A percentile compares a stretch with the other conserved stretches of the same genome.
Conservation (phyloP, 2,113 vertebrate genomes). For the Marmota monax region DNA sequence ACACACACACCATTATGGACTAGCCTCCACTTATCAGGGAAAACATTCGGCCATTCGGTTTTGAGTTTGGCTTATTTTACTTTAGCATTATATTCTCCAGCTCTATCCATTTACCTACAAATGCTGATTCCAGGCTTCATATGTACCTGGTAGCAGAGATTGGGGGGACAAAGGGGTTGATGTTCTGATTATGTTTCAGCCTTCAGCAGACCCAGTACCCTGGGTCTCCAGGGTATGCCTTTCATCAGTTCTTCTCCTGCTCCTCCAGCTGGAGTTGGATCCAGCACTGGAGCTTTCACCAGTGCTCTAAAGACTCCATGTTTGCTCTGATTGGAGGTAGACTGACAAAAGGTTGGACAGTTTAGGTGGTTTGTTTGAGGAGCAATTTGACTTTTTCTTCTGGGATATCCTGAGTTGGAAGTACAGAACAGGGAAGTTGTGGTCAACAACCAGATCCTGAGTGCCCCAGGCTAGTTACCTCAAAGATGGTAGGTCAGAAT, state of each 20-base stretch:
- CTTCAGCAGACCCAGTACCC: neutral
- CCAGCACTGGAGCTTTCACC: neutral
- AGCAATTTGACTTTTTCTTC: neutral
- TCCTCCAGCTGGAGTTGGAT: neutral
- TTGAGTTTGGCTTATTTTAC: too few species aligned
- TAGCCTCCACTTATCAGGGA: too few species aligned
- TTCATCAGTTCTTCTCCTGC: neutral
- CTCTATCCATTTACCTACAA: too few species aligned
- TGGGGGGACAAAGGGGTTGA: neutral
- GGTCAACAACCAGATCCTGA: neutral
- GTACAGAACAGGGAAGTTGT: neutral
- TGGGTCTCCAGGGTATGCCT: neutral
- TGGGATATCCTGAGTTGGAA: neutral
- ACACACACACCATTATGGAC: too few species aligned
- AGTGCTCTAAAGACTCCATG: neutral
- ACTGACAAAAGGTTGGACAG: neutral
- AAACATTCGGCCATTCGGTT: too few species aligned
- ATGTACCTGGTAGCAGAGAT: too few species aligned
- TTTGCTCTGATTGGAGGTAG: neutral
- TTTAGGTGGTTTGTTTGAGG: neutral
- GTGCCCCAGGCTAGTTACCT: neutral
- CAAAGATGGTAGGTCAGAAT: neutral
- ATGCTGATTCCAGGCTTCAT: neutral
- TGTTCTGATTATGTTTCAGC: neutral
- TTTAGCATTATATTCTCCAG: too few species aligned